A percentile compares a stretch with the other conserved stretches of the same genome.
These are phyloP conservation scores for Paradoxurus hermaphroditus DNA, from an alignment of 2,113 vertebrate species.

Conservation along the genomic window DNA sequence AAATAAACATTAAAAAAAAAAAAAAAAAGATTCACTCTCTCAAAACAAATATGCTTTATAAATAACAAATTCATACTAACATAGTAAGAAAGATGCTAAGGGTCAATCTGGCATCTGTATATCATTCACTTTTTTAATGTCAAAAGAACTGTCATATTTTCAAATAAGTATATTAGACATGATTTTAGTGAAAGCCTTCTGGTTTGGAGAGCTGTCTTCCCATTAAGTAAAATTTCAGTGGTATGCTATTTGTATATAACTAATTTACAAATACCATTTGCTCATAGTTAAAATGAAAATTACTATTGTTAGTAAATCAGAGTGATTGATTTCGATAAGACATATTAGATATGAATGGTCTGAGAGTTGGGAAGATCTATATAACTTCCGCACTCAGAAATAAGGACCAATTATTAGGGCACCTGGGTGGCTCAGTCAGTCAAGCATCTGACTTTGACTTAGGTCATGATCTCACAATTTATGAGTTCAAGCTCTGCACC, in stretches of 20 bases:
- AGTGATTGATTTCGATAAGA: neutral
- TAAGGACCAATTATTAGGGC: neutral
- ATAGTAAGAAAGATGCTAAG: neutral
- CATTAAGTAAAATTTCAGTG: neutral
- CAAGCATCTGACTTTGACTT: no score
- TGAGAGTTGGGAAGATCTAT: neutral
- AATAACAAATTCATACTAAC: neutral
- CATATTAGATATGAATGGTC: neutral
- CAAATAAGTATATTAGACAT: neutral
- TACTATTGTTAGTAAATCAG: neutral
- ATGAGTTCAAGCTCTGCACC: no score
- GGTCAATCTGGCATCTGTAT: neutral
- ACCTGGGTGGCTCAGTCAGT: no score
- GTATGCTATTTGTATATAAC: neutral
- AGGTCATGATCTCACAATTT: no score
- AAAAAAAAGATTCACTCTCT: no score
- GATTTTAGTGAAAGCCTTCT: neutral
- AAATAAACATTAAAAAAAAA: no score
- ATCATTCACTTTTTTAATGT: neutral
- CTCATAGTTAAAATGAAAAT: constrained; percentile 11
- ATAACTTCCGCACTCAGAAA: neutral
- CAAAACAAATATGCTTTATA: neutral
- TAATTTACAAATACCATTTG: neutral
- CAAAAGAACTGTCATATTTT: neutral
- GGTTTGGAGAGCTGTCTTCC: neutral